These are phyloP conservation scores for Crocodylus rhombifer DNA, from an alignment of 2,797 vertebrate genomes.

Conservation along the genomic window DNA sequence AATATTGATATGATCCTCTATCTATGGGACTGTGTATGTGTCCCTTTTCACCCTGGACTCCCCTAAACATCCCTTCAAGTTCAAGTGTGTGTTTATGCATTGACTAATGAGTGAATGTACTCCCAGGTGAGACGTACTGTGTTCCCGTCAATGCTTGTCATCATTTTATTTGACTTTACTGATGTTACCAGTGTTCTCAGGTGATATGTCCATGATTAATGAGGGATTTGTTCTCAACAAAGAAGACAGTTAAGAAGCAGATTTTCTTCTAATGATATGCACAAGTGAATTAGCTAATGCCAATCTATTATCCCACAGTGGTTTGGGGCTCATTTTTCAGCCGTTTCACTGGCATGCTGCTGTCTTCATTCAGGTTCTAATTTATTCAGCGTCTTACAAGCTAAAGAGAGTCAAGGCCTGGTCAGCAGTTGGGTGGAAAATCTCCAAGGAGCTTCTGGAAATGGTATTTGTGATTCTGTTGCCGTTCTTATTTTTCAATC, in stretches of 20 bases:
- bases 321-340: slow-evolving; percentile 2
- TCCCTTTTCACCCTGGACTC: slow-evolving; percentile 7
- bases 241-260: slow-evolving; percentile 24
- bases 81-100: not conserved
- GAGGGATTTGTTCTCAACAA: not conserved
- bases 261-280: slow-evolving; percentile 43
- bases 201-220: not conserved
- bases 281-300: slow-evolving; percentile 43
- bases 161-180: slow-evolving; percentile 17
- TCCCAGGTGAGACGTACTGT: not conserved
- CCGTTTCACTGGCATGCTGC: slow-evolving; percentile 29
- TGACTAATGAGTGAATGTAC: not conserved
- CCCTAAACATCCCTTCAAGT: slow-evolving; percentile 1
- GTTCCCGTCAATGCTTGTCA: not conserved
- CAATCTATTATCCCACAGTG: not conserved
- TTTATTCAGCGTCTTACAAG: slow-evolving; percentile 9
- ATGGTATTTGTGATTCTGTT: not conserved
- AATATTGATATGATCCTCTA: slow-evolving; percentile 24
- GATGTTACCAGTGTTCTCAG: not conserved
- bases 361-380: slow-evolving; percentile 3
- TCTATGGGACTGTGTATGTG: not conserved
- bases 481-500: not conserved
- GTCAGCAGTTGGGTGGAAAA: slow-evolving; percentile 5
- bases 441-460: not conserved
- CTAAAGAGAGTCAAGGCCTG: not conserved